Evolutionary conservation across 2,888 invertebrate genomes (phyloP).

Genomic region (Trichogramma evanescens): DNA sequence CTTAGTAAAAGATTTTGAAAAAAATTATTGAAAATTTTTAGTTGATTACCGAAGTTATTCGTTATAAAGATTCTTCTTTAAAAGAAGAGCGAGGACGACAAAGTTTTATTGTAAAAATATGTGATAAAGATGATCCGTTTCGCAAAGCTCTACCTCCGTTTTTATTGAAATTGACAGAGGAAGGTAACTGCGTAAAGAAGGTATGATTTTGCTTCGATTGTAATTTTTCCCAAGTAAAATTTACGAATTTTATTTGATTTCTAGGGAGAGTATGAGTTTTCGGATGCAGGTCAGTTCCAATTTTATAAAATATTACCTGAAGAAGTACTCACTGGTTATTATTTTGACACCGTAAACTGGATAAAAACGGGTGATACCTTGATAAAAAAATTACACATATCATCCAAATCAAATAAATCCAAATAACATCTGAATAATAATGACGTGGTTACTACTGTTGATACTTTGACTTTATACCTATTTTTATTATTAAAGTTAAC

Average conservation of each 20-base stretch:
- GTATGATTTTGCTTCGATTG: background rate
- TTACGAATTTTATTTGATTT: background rate
- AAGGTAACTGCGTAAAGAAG: background rate
- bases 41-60: background rate
- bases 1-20: background rate
- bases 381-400: too few relatives aligned
- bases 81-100: background rate
- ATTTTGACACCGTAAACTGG: constrained; percentile 1
- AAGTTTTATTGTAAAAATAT: background rate
- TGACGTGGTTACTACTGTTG: too few relatives aligned
- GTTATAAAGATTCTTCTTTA: too few relatives aligned
- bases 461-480: too few relatives aligned
- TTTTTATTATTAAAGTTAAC: too few relatives aligned
- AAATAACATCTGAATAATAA: too few relatives aligned
- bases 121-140: background rate
- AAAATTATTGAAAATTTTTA: background rate
- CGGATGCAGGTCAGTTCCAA: background rate
- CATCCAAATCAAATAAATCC: too few relatives aligned
- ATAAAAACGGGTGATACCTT: too few relatives aligned
- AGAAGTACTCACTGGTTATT: background rate
- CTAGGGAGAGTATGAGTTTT: background rate
- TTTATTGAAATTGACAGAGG: background rate
- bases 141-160: background rate
- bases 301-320: background rate
- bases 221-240: background rate